Evolutionary conservation across 2,888 invertebrate species (phyloP).

Genomic region (Spatulosminthurus flaviceps): DNA sequence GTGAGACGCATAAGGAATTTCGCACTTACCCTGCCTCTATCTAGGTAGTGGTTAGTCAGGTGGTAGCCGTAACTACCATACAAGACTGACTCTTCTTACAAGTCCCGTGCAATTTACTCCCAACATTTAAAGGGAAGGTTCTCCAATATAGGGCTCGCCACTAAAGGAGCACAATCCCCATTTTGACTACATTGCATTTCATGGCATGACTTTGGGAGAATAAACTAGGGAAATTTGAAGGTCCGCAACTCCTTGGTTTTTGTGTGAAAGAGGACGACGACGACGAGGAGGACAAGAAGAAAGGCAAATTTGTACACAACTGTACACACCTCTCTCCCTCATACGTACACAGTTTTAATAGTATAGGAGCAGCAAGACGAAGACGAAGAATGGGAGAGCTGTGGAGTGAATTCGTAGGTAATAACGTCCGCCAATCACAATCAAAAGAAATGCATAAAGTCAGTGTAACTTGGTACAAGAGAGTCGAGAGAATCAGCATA

Average conservation of each 20-base stretch:
- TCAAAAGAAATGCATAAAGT: slow-evolving; percentile 42
- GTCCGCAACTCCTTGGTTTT: background rate
- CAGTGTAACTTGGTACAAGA: background rate
- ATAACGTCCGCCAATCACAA: slow-evolving; percentile 35
- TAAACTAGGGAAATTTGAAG: slow-evolving; percentile 29
- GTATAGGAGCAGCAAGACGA: too few relatives aligned
- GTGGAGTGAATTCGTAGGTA: background rate
- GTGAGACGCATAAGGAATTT: slow-evolving; percentile 39
- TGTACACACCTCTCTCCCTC: background rate
- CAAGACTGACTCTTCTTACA: background rate
- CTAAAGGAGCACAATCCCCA: background rate
- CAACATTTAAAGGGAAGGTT: background rate
- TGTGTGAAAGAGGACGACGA: too few relatives aligned
- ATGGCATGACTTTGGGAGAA: slow-evolving; percentile 43
- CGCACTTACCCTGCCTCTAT: slow-evolving; percentile 28
- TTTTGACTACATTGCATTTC: slow-evolving; percentile 42
- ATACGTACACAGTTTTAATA: too few relatives aligned
- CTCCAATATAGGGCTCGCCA: background rate
- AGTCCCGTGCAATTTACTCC: background rate
- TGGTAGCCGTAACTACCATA: background rate
- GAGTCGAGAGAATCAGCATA: background rate
- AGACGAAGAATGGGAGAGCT: slow-evolving; percentile 11
- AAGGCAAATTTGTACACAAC: background rate
- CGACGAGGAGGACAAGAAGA: background rate
- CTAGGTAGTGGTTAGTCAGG: background rate